Percentiles rank a stretch among this genome's conserved stretches.
phyloP scores from a whole-genome alignment of 2,113 vertebrate species.

The Toxotes jaculatrix region DNA sequence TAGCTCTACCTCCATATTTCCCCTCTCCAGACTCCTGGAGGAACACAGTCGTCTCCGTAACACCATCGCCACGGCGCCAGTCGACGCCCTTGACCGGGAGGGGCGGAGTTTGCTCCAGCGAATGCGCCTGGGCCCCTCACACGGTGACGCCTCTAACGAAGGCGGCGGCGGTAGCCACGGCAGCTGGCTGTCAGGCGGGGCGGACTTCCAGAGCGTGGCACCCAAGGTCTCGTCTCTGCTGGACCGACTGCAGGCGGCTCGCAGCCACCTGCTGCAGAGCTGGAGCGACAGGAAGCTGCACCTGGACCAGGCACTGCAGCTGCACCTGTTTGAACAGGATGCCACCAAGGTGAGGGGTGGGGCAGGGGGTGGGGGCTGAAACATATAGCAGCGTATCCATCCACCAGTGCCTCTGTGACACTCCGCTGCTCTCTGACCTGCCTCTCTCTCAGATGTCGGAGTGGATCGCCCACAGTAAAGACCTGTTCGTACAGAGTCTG shows the following conservation, averaged over 20 bases:
- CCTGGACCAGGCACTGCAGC: constrained; percentile 96
- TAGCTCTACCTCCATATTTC: not conserved
- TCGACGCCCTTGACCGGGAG: constrained; percentile 95
- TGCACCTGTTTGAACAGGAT: constrained; percentile 96
- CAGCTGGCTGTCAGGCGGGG: constrained; percentile 94
- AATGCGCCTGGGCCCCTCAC: constrained; percentile 88
- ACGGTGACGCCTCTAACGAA: constrained; percentile 63
- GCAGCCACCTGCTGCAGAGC: constrained; percentile 79
- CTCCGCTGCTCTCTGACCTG: not conserved
- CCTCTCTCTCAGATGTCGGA: constrained; percentile 91
- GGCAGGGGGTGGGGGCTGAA: too few species aligned
- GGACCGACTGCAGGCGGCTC: constrained; percentile 93
- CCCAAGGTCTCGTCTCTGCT: constrained; percentile 95
- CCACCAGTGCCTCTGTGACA: too few species aligned
- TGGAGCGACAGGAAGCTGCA: constrained; percentile 86
- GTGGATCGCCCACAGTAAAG: constrained; percentile 99
- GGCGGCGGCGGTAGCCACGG: constrained; percentile 85
- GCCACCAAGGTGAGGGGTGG: constrained; percentile 91
- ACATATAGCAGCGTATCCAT: too few species aligned
- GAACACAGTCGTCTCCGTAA: constrained; percentile 95
- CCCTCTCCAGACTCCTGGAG: constrained; percentile 87
- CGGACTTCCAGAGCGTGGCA: constrained; percentile 97
- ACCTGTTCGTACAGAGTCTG: constrained; percentile 95
- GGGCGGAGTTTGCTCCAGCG: constrained; percentile 94
- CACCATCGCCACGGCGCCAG: constrained; percentile 94